Conservation (phyloP, 2,113 vertebrate genomes). For the Oreocharis arfaki region DNA sequence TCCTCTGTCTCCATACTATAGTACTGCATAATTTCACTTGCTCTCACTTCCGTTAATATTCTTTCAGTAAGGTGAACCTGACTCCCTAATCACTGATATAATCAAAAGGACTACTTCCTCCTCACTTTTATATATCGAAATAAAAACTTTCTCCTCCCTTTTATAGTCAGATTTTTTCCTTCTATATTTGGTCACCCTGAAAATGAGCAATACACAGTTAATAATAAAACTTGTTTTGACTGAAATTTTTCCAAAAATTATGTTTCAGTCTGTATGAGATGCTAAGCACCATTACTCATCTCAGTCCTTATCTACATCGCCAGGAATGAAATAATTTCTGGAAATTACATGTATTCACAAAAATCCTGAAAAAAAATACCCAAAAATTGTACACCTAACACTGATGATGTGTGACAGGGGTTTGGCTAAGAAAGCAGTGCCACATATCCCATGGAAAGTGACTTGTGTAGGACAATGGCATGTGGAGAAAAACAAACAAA, state of each 20-base stretch:
- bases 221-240: background rate
- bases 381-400: background rate
- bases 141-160: background rate
- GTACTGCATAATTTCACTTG: background rate
- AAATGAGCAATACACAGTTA: background rate
- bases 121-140: background rate
- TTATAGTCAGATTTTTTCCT: background rate
- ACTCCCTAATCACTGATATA: background rate
- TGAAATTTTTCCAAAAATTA: background rate
- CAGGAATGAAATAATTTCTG: background rate
- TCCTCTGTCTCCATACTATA: background rate
- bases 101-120: background rate
- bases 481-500: background rate
- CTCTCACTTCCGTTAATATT: background rate
- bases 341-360: background rate
- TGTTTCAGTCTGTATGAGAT: background rate
- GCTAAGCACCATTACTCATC: background rate
- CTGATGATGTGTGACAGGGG: background rate
- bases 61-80: background rate
- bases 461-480: background rate
- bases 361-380: background rate
- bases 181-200: background rate
- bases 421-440: background rate
- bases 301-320: background rate
- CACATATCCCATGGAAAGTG: background rate